Base-by-base conservation (phyloP, 2,797 vertebrate species). In the Brachyrhaphis roseni region DNA sequence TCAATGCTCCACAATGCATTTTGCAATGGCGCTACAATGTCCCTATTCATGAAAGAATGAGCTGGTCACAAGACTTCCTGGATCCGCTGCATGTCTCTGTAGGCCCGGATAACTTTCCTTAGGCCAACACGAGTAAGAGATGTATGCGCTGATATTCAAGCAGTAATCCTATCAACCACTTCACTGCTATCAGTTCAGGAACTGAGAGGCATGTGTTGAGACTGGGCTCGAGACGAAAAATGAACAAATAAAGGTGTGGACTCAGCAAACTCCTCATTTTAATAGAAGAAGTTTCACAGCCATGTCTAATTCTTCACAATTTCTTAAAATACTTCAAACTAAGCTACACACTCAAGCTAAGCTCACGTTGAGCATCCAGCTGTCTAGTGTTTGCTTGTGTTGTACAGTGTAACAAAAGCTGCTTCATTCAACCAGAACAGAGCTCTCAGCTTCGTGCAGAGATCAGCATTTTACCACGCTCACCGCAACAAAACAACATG, bases 61-160 rank as follows among this genome's bases (percentile, higher is more conserved):
- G 59, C 71, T 73, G 76, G 84, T 92, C 90, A 92, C 87, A 86
- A 88, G 88, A 84, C 64, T 49, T 53, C 28, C 23, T 70, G 49
- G 76, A 84, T 74, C 86, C 87, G 83, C 88, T 85, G 83, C 59
- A 64, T 80, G 59, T 81, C 76, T 53, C 78, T 62, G 34, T 77
- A 76, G 51, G 75, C 75, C 73, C 43, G 3, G 57, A 78, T 71
- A n/a, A 74, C 84, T 8, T 16, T 71, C 68, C 64, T 10, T n/a
- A 53, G 34, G 28, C 70, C 31, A n/a, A 55, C 45, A 31, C 23
- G 47, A 47, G 55, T 74, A 39, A 77, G 59, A 79, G 68, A 55
- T 77, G 82, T 84, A 53, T 47, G 7, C 34, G 81, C n/a, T 3
- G 11, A 71, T 77, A 82, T 53, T 59, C 4, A 1, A 84, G 11